phyloP scores from a whole-genome alignment of 2,113 vertebrate species.

The Alouatta palliata region DNA sequence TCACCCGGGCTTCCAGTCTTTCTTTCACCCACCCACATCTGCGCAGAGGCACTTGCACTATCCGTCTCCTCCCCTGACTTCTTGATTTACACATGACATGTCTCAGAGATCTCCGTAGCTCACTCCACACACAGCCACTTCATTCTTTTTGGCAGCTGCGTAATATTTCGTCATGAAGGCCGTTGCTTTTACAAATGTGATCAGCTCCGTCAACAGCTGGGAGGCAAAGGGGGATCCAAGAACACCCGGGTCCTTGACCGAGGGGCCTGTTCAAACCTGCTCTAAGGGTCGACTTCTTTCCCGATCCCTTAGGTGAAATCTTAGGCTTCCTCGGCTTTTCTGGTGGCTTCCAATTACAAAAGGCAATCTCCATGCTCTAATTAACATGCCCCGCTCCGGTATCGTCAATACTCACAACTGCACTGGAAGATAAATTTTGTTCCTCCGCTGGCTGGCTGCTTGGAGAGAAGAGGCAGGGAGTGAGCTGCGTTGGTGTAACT shows the following conservation, averaged over 20 bases:
- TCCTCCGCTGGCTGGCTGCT: rapidly evolving
- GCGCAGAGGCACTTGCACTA: rapidly evolving
- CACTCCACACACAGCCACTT: rapidly evolving
- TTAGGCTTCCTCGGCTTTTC: neutral
- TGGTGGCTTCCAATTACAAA: neutral
- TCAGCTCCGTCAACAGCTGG: neutral
- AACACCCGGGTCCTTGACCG: neutral
- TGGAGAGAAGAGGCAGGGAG: neutral
- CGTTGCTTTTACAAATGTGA: rapidly evolving
- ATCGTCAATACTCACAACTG: no score
- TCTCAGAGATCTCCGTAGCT: neutral
- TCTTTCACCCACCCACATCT: rapidly evolving
- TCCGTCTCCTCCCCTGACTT: rapidly evolving
- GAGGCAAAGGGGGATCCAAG: rapidly evolving
- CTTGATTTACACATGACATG: rapidly evolving
- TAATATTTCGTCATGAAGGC: neutral
- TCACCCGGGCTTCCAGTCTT: rapidly evolving
- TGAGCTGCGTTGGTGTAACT: neutral
- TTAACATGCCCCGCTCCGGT: neutral
- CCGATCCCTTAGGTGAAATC: neutral
- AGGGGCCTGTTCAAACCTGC: neutral
- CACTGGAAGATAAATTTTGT: neutral
- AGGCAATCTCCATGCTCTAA: neutral
- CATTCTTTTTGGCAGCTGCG: neutral
- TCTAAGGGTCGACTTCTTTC: neutral